A percentile compares a stretch with the other conserved stretches of the same genome.
These are phyloP conservation scores for Coregonus ussuriensis DNA, from an alignment of 2,797 vertebrate genomes.

Conservation along the genomic window DNA sequence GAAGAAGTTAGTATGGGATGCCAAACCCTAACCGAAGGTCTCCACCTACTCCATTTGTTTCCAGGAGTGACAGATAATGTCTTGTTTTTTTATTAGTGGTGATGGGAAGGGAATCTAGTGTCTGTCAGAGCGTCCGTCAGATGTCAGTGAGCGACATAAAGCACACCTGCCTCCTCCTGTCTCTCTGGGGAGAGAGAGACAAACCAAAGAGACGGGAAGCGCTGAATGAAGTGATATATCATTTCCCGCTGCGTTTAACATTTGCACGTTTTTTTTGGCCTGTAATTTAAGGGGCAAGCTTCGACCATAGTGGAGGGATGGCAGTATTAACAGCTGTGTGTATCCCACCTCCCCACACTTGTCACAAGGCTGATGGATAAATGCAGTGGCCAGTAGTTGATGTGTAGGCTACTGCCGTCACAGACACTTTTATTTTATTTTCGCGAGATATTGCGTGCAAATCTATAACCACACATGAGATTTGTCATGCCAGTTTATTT, in stretches of 20 bases:
- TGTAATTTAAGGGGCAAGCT: no score
- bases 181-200: no score
- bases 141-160: conserved; percentile 48
- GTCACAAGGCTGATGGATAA: background rate
- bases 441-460: no score
- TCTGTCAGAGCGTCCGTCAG: no score
- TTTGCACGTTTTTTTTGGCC: no score
- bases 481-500: background rate
- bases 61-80: conserved; percentile 44
- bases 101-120: background rate
- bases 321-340: no score
- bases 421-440: background rate
- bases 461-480: background rate
- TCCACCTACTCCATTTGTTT: conserved; percentile 28
- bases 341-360: no score
- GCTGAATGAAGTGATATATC: no score
- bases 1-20: conserved; percentile 41
- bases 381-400: conserved; percentile 19
- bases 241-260: no score
- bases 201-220: no score
- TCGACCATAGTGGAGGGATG: no score
- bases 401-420: background rate
- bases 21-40: conserved; percentile 23
- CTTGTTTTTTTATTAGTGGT: conserved; percentile 61
- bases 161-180: conserved; percentile 35